phyloP scores from a whole-genome alignment of 2,113 vertebrate species.

The Dipodomys stephensi region DNA sequence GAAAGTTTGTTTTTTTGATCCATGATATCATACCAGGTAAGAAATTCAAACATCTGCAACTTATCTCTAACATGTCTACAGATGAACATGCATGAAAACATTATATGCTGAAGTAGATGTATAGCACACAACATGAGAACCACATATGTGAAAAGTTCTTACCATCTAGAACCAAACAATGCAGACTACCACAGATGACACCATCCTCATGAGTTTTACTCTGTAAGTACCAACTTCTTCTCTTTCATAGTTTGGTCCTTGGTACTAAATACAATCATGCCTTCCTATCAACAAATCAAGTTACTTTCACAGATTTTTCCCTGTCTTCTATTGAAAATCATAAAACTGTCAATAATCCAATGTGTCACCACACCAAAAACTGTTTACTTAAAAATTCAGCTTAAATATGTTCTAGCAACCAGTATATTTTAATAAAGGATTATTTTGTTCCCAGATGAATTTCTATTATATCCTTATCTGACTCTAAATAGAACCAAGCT shows the following conservation, averaged over 20 bases:
- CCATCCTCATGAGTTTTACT: too few relatives aligned
- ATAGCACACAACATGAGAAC: neutral
- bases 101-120: neutral
- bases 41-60: neutral
- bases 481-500: constrained; percentile 39
- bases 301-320: neutral
- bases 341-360: constrained; percentile 47
- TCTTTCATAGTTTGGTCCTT: constrained; percentile 23
- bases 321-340: neutral
- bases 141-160: neutral
- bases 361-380: neutral
- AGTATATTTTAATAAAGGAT: constrained; percentile 9
- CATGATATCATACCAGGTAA: neutral
- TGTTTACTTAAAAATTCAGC: neutral
- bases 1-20: neutral
- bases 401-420: constrained; percentile 36
- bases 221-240: too few relatives aligned
- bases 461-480: neutral
- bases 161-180: constrained; percentile 9
- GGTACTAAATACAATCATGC: neutral
- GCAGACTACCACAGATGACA: too few relatives aligned
- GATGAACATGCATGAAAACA: neutral
- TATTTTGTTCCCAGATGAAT: neutral
- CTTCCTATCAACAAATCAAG: neutral
- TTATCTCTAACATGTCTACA: neutral